Base-by-base conservation (phyloP, 2,113 vertebrate species). In the Brachyhypopomus occidentalis region DNA sequence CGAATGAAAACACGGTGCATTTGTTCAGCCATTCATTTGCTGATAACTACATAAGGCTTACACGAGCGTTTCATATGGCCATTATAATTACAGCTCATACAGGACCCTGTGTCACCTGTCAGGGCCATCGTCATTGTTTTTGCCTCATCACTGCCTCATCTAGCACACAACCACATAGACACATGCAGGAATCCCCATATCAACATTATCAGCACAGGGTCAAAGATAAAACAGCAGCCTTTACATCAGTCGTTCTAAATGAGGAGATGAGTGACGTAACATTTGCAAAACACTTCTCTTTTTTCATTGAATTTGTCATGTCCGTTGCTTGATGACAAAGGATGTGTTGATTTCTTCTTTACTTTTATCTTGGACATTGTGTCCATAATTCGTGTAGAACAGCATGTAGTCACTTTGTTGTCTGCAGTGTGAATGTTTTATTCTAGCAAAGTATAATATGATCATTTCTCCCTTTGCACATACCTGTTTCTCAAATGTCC, bases 141-240 rank as follows among this genome's bases (percentile, higher is more conserved):
- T 30, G 30, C 30, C 30, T 30, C 9, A 7, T 41, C 9, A 9
- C 12, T 52, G 45, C 7, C 45, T 14, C 9, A 52, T 52, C 45
- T 14, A 52, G 45, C 12, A 14, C 45, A 52, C 45, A 52, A 52
- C 45, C 12, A 52, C 48, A 59, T 20, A 6, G 34, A 17, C 41
- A 30, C 25, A 71, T 25, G 45, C 7, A 22, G 19, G 14, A 12
- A 45, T 6, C 41, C n/a, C 38, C 19, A 55, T 66, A 55, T n/a
- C 34, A 66, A 2, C 30, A 52, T 52, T 55, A 67, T 25, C 27
- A 27, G 52, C 25, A 60, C 77, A 78, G 64, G 52, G 52, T 59
- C 48, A 78, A 56, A 60, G 12, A 6, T 11, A 59, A 62, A 55
- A 62, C 16, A 25, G n/a, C 20, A 17, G 4, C 55, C 14, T 56